phyloP scores from a whole-genome alignment of 2,113 vertebrate genomes.

The Pimephales promelas region DNA sequence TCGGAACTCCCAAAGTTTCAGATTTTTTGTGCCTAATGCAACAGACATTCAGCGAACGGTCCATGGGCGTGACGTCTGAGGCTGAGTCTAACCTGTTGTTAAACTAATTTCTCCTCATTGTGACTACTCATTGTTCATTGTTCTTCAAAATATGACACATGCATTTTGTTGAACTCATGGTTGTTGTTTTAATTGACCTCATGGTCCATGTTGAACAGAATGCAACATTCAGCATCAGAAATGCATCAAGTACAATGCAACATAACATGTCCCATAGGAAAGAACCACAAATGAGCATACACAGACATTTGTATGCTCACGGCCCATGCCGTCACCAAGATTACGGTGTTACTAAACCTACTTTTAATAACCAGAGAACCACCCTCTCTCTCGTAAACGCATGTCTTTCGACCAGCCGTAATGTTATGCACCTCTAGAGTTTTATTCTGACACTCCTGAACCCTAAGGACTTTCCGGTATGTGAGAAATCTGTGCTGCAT shows the following conservation, averaged over 20 bases:
- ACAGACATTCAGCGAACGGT: too few species aligned
- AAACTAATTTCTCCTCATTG: too few species aligned
- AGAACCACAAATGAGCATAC: not conserved
- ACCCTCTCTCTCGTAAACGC: not conserved
- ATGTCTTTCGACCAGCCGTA: conserved; percentile 1
- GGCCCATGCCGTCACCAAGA: conserved; percentile 57
- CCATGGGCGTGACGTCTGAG: too few species aligned
- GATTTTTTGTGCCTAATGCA: too few species aligned
- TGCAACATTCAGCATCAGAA: not conserved
- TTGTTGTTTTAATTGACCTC: not conserved
- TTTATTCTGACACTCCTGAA: not conserved
- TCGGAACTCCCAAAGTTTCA: too few species aligned
- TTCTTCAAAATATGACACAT: not conserved
- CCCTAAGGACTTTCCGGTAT: conserved; percentile 23
- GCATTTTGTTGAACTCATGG: not conserved
- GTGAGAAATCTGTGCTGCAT: conserved; percentile 22
- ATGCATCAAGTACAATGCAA: not conserved
- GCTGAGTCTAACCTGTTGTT: too few species aligned
- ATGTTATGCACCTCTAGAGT: conserved; percentile 45
- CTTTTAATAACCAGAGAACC: conserved; percentile 55
- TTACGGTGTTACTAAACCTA: conserved; percentile 47
- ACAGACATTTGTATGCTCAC: not conserved
- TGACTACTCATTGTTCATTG: too few species aligned
- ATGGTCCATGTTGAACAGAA: not conserved
- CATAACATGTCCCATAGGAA: not conserved